phyloP scores from a whole-genome alignment of 2,888 invertebrate species.

The Sisyra nigra region DNA sequence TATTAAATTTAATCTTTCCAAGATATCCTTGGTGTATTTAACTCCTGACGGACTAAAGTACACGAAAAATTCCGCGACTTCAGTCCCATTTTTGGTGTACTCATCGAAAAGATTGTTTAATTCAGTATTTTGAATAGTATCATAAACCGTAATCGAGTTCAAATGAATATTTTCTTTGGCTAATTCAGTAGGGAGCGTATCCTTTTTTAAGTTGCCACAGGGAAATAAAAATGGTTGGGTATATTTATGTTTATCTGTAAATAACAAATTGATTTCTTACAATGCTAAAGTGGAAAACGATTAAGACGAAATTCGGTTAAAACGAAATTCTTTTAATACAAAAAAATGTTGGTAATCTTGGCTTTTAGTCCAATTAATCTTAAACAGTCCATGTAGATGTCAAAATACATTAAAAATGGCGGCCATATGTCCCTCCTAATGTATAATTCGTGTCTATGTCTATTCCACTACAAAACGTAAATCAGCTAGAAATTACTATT shows the following conservation, averaged over 20 bases:
- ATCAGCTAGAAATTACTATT: no score
- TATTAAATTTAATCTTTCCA: slow-evolving; percentile 18
- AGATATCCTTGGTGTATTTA: slow-evolving; percentile 27
- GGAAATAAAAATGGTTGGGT: slow-evolving; percentile 33
- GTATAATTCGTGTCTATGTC: no score
- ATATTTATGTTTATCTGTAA: slow-evolving; percentile 22
- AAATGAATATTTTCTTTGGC: slow-evolving; percentile 25
- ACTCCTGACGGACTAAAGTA: slow-evolving; percentile 44
- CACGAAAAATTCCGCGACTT: slow-evolving; percentile 32
- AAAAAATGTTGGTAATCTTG: no score
- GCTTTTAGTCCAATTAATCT: no score
- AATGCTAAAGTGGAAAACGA: no score
- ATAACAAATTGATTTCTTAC: no score
- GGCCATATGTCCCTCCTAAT: no score
- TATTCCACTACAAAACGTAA: no score
- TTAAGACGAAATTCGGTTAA: no score
- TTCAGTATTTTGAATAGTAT: slow-evolving; percentile 31
- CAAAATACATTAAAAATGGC: no score
- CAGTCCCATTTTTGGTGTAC: slow-evolving; percentile 21
- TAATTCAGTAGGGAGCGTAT: slow-evolving; percentile 30
- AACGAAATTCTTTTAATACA: no score
- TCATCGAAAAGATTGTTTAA: slow-evolving; percentile 27
- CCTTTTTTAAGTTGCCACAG: slow-evolving; percentile 36
- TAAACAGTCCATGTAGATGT: no score
- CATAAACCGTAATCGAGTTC: slow-evolving; percentile 34